These are phyloP conservation scores for Enteromius fasciolatus DNA, from an alignment of 2,797 vertebrate species.

Conservation along the genomic window DNA sequence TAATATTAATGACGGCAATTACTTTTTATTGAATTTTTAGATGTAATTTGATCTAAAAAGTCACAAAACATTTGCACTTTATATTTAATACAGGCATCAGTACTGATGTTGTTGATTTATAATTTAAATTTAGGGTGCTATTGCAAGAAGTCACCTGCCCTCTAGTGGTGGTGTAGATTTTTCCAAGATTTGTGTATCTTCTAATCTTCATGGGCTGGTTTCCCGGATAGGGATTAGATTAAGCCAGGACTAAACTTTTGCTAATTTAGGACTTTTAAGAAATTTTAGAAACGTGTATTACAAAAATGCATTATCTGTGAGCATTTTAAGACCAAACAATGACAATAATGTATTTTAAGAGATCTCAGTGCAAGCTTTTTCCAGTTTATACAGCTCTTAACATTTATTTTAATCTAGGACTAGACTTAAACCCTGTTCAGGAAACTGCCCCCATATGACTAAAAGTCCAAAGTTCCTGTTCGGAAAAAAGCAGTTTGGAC, in stretches of 20 bases:
- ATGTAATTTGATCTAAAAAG: neutral
- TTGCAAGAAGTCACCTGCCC: conserved; percentile 38
- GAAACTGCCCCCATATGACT: no score
- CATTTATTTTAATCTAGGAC: no score
- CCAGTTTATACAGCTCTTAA: no score
- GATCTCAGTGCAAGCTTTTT: no score
- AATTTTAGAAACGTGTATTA: no score
- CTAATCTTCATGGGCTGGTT: neutral
- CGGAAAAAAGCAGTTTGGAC: neutral
- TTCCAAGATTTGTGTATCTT: neutral
- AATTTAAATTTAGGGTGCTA: neutral
- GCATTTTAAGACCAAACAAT: no score
- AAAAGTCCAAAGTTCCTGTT: neutral
- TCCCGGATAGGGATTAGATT: no score
- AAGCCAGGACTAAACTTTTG: no score
- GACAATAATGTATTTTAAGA: no score
- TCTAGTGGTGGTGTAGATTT: conserved; percentile 34
- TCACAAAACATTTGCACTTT: neutral
- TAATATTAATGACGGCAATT: neutral
- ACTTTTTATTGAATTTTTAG: neutral
- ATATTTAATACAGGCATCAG: neutral
- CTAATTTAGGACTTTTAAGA: no score
- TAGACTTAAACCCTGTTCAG: no score
- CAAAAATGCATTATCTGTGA: no score
- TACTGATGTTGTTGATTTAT: conserved; percentile 22